Percentiles rank a stretch among this genome's conserved stretches.
Evolutionary conservation across 2,888 invertebrate genomes (phyloP).

Genomic region (Spilarctia lutea): DNA sequence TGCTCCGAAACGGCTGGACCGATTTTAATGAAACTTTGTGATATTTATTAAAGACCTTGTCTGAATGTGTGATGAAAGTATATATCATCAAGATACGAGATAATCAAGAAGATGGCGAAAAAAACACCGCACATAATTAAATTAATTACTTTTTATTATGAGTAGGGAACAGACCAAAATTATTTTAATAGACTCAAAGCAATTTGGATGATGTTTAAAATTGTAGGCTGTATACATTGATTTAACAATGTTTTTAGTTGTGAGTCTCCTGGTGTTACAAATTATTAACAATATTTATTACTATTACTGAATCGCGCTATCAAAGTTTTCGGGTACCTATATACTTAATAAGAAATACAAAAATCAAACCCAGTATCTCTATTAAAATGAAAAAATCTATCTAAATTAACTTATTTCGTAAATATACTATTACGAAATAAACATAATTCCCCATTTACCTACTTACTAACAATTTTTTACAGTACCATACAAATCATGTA

Average conservation of each 20-base stretch:
- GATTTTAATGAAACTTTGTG: too few species aligned
- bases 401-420: too few species aligned
- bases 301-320: neutral
- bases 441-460: slow-evolving; percentile 1
- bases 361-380: too few species aligned
- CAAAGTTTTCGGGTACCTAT: neutral
- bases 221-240: slow-evolving; percentile 29
- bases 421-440: neutral
- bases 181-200: slow-evolving; percentile 11
- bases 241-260: slow-evolving; percentile 39
- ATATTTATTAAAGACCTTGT: neutral
- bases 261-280: too few species aligned
- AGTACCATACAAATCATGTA: slow-evolving; percentile 35
- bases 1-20: too few species aligned
- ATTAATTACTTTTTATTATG: slow-evolving; percentile 1
- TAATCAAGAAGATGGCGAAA: neutral
- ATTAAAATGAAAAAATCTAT: too few species aligned
- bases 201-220: slow-evolving; percentile 21
- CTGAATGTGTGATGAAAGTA: neutral
- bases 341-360: too few species aligned
- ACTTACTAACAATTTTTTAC: slow-evolving; percentile 37
- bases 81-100: neutral
- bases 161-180: neutral
- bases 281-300: too few species aligned
- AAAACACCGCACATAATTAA: neutral